Conservation (phyloP, 1,140 invertebrate genomes). For the Drosophila punjabiensis region DNA sequence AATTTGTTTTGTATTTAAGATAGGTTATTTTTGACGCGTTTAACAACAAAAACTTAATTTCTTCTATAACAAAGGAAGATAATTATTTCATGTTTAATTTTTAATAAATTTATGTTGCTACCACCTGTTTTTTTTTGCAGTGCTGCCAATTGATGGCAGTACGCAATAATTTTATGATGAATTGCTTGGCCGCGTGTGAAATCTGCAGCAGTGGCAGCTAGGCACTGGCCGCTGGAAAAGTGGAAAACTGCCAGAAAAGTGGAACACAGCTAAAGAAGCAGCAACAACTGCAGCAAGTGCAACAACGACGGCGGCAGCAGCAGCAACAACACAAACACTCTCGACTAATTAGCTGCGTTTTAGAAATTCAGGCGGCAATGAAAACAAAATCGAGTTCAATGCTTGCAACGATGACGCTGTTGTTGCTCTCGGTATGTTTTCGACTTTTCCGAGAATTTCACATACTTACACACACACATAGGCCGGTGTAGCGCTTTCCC, state of each 20-base stretch:
- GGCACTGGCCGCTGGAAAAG: slow-evolving; percentile 72
- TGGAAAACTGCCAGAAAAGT: slow-evolving; percentile 78
- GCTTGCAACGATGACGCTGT: slow-evolving; percentile 75
- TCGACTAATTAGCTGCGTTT: slow-evolving; percentile 84
- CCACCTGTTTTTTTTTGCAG: slow-evolving; percentile 6
- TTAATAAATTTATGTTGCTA: not conserved
- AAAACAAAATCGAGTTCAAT: slow-evolving; percentile 84
- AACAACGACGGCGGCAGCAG: slow-evolving; percentile 36
- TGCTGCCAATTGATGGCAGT: slow-evolving; percentile 65
- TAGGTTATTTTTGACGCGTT: too few species aligned
- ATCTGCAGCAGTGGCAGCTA: slow-evolving; percentile 60
- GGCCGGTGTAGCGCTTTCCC: slow-evolving; percentile 58
- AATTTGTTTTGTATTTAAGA: too few species aligned
- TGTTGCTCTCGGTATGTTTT: slow-evolving; percentile 45
- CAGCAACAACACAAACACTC: slow-evolving; percentile 70
- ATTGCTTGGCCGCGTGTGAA: slow-evolving; percentile 84
- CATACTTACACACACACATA: slow-evolving; percentile 51
- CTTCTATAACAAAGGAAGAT: too few species aligned
- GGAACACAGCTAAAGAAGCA: slow-evolving; percentile 81
- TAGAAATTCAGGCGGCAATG: slow-evolving; percentile 83
- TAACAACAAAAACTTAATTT: too few species aligned
- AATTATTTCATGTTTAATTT: not conserved
- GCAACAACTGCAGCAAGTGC: slow-evolving; percentile 55
- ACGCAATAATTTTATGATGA: slow-evolving; percentile 83
- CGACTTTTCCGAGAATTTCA: slow-evolving; percentile 78